Conservation (phyloP, 1,140 invertebrate genomes). For the Zaprionus inermis region DNA sequence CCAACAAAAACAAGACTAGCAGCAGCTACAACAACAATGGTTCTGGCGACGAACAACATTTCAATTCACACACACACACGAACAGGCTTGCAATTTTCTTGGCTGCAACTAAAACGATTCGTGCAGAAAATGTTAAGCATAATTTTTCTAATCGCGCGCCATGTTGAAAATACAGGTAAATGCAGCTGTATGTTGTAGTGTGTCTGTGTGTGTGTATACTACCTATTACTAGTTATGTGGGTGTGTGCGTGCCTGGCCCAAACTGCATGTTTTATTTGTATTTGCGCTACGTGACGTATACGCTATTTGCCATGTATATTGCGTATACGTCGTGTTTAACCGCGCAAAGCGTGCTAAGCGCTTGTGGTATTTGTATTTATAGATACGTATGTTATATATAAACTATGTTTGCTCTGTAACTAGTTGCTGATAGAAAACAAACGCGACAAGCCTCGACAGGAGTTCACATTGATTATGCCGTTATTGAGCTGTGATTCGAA, state of each 20-base stretch:
- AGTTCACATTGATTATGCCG: background rate
- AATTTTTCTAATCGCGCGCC: conserved; percentile 75
- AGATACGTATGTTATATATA: conserved; percentile 32
- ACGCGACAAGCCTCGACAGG: background rate
- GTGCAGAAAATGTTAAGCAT: conserved; percentile 78
- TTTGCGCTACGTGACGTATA: conserved; percentile 77
- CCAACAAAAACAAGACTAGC: conserved; percentile 15
- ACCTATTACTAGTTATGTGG: background rate
- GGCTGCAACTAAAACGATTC: conserved; percentile 67
- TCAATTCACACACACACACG: conserved; percentile 46
- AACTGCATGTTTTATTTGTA: conserved; percentile 53
- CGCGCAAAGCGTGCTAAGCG: conserved; percentile 41
- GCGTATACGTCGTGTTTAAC: conserved; percentile 45
- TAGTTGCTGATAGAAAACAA: background rate
- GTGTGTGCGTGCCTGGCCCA: background rate
- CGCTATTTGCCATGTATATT: conserved; percentile 60
- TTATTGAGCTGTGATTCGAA: background rate
- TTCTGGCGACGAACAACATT: conserved; percentile 32
- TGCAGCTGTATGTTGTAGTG: background rate
- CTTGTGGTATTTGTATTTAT: conserved; percentile 36
- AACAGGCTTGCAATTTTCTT: conserved; percentile 42
- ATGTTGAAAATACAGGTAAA: conserved; percentile 18
- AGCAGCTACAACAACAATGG: conserved; percentile 17
- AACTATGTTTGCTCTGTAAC: background rate
- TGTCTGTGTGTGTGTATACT: background rate